These are phyloP conservation scores for Drosophila subobscura DNA, from an alignment of 1,140 invertebrate genomes.

Conservation along the genomic window DNA sequence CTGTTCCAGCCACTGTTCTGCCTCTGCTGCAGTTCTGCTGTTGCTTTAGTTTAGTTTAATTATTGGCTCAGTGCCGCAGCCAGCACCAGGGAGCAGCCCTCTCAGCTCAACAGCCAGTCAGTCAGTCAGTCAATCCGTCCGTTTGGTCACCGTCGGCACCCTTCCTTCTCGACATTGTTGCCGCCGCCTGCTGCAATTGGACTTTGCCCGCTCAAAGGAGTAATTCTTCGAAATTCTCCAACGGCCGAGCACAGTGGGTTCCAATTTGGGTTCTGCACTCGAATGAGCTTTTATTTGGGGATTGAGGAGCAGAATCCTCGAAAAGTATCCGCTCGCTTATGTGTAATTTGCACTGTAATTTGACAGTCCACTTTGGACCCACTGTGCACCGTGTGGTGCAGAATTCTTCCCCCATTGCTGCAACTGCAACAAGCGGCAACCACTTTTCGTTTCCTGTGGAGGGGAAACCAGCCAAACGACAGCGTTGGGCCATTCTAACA, in stretches of 20 bases:
- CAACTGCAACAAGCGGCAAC: constrained; percentile 51
- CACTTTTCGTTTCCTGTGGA: constrained; percentile 69
- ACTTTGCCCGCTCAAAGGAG: constrained; percentile 34
- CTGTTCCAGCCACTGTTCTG: constrained; percentile 18
- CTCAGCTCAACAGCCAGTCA: neutral
- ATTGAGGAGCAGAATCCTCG: no score
- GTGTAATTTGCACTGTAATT: no score
- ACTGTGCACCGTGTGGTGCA: constrained; percentile 36
- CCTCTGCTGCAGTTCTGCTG: constrained; percentile 30
- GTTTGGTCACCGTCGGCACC: constrained; percentile 45
- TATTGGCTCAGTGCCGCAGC: constrained; percentile 65
- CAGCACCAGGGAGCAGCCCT: constrained; percentile 38
- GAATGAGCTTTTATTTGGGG: no score
- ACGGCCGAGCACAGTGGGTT: constrained; percentile 53
- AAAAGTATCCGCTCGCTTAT: no score
- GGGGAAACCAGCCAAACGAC: constrained; percentile 40
- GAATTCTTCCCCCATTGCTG: constrained; percentile 25
- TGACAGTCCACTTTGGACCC: constrained; percentile 10
- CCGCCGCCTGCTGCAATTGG: constrained; percentile 38
- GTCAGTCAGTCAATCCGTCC: constrained; percentile 1
- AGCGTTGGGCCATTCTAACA: constrained; percentile 54
- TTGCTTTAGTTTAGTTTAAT: constrained; percentile 74
- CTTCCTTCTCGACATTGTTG: constrained; percentile 31
- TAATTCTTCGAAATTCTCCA: constrained; percentile 19
- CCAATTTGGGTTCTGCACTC: neutral